Evolutionary conservation across 2,888 invertebrate species (phyloP).

Genomic region (Epirrita christyi): DNA sequence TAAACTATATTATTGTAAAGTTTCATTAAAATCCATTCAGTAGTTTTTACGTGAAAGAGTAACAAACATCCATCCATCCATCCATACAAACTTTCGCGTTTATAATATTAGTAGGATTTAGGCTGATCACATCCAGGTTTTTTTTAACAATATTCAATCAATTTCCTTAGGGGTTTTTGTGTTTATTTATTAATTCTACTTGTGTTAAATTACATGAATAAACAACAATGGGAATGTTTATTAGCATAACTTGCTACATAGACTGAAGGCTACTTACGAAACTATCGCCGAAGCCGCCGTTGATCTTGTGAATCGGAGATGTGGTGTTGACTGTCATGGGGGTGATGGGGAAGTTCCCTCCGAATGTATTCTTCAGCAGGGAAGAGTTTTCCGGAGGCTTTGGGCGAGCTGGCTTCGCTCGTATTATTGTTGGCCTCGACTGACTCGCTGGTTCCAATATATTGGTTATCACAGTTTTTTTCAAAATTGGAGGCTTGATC

Average conservation of each 20-base stretch:
- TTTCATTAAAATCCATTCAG: too few relatives aligned
- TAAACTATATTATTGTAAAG: too few relatives aligned
- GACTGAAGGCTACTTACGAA: constrained; percentile 63
- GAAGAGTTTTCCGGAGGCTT: constrained; percentile 82
- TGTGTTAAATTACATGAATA: neutral
- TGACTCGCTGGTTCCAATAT: constrained; percentile 86
- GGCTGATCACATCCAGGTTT: too few relatives aligned
- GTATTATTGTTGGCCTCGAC: constrained; percentile 90
- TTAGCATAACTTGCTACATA: constrained; percentile 10
- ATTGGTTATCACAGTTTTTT: constrained; percentile 84
- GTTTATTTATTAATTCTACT: too few relatives aligned
- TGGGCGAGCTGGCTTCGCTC: constrained; percentile 86
- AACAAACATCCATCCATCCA: too few relatives aligned
- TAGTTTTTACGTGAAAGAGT: too few relatives aligned
- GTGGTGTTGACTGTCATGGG: constrained; percentile 75
- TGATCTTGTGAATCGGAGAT: constrained; percentile 72
- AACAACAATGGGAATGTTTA: neutral
- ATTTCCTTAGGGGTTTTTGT: too few relatives aligned
- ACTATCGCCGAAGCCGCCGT: constrained; percentile 64
- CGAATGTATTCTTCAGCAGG: constrained; percentile 70
- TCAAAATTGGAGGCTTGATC: constrained; percentile 67
- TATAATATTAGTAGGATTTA: too few relatives aligned
- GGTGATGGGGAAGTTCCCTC: constrained; percentile 57
- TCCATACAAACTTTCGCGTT: too few relatives aligned
- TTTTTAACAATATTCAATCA: too few relatives aligned